Percentiles rank a stretch among this genome's conserved stretches.
These are phyloP conservation scores for Coenonympha arcania DNA, from an alignment of 2,888 invertebrate genomes.

Conservation along the genomic window DNA sequence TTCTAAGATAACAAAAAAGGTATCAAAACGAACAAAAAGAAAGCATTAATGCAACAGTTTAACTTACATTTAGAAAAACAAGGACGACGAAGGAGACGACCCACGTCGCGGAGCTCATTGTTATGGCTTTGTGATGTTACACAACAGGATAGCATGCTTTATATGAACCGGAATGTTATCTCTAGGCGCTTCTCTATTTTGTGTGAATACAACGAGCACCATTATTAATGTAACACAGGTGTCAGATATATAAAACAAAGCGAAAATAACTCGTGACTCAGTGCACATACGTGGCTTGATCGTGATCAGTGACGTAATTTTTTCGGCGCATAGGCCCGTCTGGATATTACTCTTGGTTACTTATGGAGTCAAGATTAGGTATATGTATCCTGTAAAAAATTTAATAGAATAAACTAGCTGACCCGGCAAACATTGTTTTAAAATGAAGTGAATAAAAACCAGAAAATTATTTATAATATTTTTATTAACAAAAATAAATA, in stretches of 20 bases:
- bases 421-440: no score
- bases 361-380: no score
- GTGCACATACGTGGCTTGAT: slow-evolving; percentile 6
- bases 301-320: slow-evolving; percentile 4
- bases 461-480: background rate
- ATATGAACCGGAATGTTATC: slow-evolving; percentile 30
- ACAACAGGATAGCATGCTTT: slow-evolving; percentile 23
- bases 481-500: background rate
- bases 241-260: slow-evolving; percentile 30
- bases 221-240: slow-evolving; percentile 27
- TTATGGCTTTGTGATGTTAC: slow-evolving; percentile 20
- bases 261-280: slow-evolving; percentile 25
- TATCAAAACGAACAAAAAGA: background rate
- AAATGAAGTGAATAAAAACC: no score
- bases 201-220: slow-evolving; percentile 17
- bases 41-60: background rate
- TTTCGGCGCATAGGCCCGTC: background rate
- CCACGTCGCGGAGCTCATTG: slow-evolving; percentile 32
- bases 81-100: slow-evolving; percentile 30
- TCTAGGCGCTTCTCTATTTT: slow-evolving; percentile 18
- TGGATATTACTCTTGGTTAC: no score
- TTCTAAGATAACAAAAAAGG: background rate
- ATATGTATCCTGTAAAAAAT: no score
- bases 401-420: no score
- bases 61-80: slow-evolving; percentile 33